A percentile compares a stretch with the other conserved stretches of the same genome.
phyloP scores from a whole-genome alignment of 2,797 vertebrate species.

The Trachurus trachurus region DNA sequence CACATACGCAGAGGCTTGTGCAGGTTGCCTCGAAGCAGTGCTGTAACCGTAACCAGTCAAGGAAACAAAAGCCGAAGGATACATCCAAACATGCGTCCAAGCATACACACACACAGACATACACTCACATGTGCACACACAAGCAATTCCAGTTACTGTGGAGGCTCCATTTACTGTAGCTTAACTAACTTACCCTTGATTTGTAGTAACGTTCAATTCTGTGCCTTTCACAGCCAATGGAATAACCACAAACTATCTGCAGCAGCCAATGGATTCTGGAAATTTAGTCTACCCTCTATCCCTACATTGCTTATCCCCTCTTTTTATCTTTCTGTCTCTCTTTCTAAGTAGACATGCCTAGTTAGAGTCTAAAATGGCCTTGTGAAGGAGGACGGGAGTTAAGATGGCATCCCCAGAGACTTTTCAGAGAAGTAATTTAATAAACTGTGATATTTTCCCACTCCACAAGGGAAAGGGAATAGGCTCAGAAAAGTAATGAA shows the following conservation, averaged over 20 bases:
- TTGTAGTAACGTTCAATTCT: constrained; percentile 62
- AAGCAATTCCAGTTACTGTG: constrained; percentile 39
- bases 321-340: constrained; percentile 49
- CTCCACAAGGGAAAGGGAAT: constrained; percentile 77
- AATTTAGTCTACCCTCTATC: constrained; percentile 58
- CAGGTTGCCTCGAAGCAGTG: constrained; percentile 10
- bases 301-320: constrained; percentile 45
- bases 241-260: constrained; percentile 65
- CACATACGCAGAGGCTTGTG: constrained; percentile 23
- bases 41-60: not conserved
- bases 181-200: constrained; percentile 42
- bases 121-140: not conserved
- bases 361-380: constrained; percentile 82
- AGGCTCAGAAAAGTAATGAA: constrained; percentile 84
- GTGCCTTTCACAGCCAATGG: constrained; percentile 56
- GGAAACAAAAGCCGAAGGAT: constrained; percentile 12
- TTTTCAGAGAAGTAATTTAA: constrained; percentile 86
- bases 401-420: constrained; percentile 83
- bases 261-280: constrained; percentile 64
- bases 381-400: constrained; percentile 78
- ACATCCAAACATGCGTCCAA: constrained; percentile 3
- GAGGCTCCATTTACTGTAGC: constrained; percentile 41
- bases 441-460: constrained; percentile 83
- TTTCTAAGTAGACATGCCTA: constrained; percentile 79
- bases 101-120: not conserved